A percentile compares a stretch with the other conserved stretches of the same genome.
phyloP scores from a whole-genome alignment of 1,140 invertebrate genomes.

The Drosophila tropicalis region DNA sequence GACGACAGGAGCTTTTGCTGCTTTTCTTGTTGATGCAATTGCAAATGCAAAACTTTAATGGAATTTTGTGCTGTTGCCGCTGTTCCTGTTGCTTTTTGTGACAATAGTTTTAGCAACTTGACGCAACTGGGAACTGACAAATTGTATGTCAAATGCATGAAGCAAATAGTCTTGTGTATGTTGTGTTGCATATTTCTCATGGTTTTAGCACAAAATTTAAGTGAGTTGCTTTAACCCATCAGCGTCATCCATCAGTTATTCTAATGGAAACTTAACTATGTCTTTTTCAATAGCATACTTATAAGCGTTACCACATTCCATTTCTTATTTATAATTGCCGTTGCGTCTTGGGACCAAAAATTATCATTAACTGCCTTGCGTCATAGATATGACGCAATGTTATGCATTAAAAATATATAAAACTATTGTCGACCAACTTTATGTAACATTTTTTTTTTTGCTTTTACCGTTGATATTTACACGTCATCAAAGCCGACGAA shows the following conservation, averaged over 20 bases:
- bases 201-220: background rate
- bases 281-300: background rate
- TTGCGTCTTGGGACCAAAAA: constrained; percentile 55
- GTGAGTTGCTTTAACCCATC: constrained; percentile 23
- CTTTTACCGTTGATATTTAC: constrained; percentile 59
- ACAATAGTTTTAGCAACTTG: constrained; percentile 67
- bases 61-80: constrained; percentile 57
- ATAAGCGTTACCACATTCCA: constrained; percentile 26
- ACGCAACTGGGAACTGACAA: constrained; percentile 37
- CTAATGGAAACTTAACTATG: constrained; percentile 78
- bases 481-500: constrained; percentile 49
- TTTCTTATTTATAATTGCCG: constrained; percentile 50
- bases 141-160: constrained; percentile 67
- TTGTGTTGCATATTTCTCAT: constrained; percentile 41
- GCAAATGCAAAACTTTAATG: constrained; percentile 77
- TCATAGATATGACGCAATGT: constrained; percentile 61
- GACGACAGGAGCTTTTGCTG: constrained; percentile 37
- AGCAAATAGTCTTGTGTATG: constrained; percentile 24
- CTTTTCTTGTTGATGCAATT: constrained; percentile 58
- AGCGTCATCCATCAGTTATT: constrained; percentile 31
- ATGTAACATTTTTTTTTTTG: constrained; percentile 22
- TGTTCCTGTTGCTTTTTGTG: constrained; percentile 24
- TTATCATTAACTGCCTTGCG: constrained; percentile 42
- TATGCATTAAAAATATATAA: constrained; percentile 4
- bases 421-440: background rate